Base-by-base conservation (phyloP, 2,797 vertebrate genomes). In the Artibeus jamaicensis region DNA sequence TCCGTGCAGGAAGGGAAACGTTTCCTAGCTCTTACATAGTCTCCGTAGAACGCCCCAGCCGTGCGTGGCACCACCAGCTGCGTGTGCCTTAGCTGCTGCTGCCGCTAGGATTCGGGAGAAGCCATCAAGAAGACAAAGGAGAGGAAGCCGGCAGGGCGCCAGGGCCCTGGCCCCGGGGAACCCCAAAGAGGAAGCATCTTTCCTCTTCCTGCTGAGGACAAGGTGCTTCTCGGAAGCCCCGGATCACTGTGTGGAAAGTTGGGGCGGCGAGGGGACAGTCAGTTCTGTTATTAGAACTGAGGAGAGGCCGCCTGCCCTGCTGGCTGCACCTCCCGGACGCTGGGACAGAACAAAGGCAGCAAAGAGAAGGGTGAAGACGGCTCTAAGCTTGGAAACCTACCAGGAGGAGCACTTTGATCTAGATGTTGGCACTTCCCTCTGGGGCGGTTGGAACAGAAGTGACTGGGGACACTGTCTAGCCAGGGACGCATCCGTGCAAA, bases 141-240 rank as follows among this genome's bases (percentile, higher is more conserved):
- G 26, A 65, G 9, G 78, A 78, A 73, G 53, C 71, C 5, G 24
- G 9, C 2, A 0, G 19, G 76, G n/a, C 1, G 3, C 9, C 8
- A 22, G 65, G 70, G 50, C 21, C 53, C 24, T 15, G 7, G 8
- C n/a, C 79, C 21, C 32, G 57, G 48, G 22, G 62, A 86, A 83
- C 34, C 37, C 2, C 50, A 37, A 10, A 44, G 29, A 50, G 39
- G 16, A 21, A 32, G 83, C 59, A 22, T 59, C n/a, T 9, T 53
- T 50, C 18, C 0, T 15, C 34, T 53, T 59, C 53, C 55, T 10
- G 15, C 0, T 18, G 39, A 62, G 32, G 37, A 82, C 81, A 44
- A 9, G 46, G 8, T 14, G 46, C 34, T 83, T 87, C 74, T 76
- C 48, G 26, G 37, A 96, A 82, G 65, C 50, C 79, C 62, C 78